These are phyloP conservation scores for Scaptomyza polygonia DNA, from an alignment of 2,888 invertebrate genomes.

Conservation along the genomic window DNA sequence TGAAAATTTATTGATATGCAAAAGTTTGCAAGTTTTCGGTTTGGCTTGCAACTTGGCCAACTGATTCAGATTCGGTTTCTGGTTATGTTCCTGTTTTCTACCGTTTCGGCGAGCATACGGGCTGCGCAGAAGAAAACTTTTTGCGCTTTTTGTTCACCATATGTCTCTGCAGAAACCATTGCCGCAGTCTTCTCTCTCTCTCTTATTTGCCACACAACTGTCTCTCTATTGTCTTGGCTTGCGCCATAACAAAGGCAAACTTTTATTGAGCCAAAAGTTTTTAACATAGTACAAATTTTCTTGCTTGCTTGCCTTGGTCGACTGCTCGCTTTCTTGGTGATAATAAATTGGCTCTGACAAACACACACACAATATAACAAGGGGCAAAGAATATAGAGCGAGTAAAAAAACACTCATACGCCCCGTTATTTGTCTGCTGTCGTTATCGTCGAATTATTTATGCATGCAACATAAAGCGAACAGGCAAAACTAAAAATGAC, in stretches of 20 bases:
- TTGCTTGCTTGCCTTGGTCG: conserved; percentile 44
- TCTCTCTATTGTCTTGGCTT: conserved; percentile 64
- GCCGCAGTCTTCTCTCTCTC: conserved; percentile 4
- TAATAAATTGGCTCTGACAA: conserved; percentile 71
- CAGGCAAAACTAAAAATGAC: conserved; percentile 33
- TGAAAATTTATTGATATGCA: conserved; percentile 79
- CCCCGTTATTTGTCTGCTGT: conserved; percentile 55
- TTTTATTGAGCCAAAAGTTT: conserved; percentile 78
- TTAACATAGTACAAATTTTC: conserved; percentile 78
- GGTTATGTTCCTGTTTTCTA: conserved; percentile 14
- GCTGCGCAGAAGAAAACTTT: conserved; percentile 46
- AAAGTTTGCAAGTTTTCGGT: conserved; percentile 73
- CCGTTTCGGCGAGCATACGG: conserved; percentile 42
- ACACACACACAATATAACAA: conserved; percentile 16
- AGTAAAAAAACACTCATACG: conserved; percentile 40
- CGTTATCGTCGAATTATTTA: conserved; percentile 77
- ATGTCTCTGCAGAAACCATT: conserved; percentile 23
- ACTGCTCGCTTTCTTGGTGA: conserved; percentile 63
- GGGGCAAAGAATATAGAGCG: not conserved
- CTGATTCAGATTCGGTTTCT: conserved; percentile 40
- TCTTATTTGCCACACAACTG: not conserved
- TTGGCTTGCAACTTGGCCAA: conserved; percentile 55
- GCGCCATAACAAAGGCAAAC: conserved; percentile 69
- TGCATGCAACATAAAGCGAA: conserved; percentile 66
- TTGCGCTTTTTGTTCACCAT: conserved; percentile 53